Evolutionary conservation across 2,113 vertebrate species (phyloP).

Genomic region (Catagonus wagneri): DNA sequence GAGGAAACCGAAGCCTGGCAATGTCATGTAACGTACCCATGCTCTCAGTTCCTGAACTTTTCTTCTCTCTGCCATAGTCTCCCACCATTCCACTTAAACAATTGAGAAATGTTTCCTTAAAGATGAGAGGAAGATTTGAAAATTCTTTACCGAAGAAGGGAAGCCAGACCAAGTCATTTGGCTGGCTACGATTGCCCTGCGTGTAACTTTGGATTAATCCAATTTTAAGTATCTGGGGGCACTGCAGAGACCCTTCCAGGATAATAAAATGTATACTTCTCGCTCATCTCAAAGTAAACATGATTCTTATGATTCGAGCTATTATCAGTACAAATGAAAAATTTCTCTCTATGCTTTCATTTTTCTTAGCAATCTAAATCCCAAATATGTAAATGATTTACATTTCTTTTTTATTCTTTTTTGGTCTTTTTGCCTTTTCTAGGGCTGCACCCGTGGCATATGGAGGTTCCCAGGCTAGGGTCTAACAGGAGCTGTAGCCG

Average conservation of each 20-base stretch:
- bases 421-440: too few relatives aligned
- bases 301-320: not conserved
- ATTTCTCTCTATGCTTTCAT: not conserved
- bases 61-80: not conserved
- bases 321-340: not conserved
- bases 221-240: not conserved
- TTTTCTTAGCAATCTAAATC: conserved; percentile 28
- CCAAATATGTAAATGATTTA: conserved; percentile 18
- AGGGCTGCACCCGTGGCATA: too few relatives aligned
- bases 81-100: not conserved
- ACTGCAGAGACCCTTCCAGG: not conserved
- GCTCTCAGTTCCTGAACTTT: not conserved
- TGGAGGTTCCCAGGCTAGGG: too few relatives aligned
- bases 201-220: not conserved
- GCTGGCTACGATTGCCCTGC: not conserved
- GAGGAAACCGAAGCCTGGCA: not conserved
- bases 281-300: not conserved
- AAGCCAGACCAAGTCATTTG: not conserved
- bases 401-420: too few relatives aligned
- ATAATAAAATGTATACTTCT: not conserved
- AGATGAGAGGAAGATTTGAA: not conserved
- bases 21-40: not conserved
- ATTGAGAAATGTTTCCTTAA: not conserved
- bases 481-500: too few relatives aligned
- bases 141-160: not conserved